Conservation (phyloP, 2,888 invertebrate genomes). For the Eilema caniola region DNA sequence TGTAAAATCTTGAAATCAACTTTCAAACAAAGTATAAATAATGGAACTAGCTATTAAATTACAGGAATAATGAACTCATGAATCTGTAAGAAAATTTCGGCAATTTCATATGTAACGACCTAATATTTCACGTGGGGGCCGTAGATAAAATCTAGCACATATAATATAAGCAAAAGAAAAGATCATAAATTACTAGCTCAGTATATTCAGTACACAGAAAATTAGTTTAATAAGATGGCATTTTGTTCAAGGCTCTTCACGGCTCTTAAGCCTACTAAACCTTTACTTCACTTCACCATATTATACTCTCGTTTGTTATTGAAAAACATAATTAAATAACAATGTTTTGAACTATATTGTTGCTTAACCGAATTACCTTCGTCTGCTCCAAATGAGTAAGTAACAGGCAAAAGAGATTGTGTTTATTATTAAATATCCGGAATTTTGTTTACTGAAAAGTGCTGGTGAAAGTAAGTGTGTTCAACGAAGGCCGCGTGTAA, state of each 20-base stretch:
- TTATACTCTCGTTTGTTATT: conserved; percentile 10
- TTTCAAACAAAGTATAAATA: no score
- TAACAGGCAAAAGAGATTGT: conserved; percentile 73
- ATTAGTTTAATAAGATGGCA: conserved; percentile 1
- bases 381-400: conserved; percentile 62
- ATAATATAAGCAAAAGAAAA: no score
- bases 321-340: conserved; percentile 2
- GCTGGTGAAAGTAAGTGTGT: conserved; percentile 73
- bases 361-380: conserved; percentile 71
- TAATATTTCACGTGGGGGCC: not conserved
- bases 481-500: conserved; percentile 66
- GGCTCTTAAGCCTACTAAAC: not conserved
- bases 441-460: conserved; percentile 73
- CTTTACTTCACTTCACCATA: not conserved
- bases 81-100: no score
- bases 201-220: no score
- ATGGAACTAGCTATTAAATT: no score
- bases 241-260: not conserved
- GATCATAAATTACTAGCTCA: no score
- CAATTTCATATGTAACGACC: no score
- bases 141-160: not conserved
- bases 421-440: conserved; percentile 69
- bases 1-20: no score
- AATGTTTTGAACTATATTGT: conserved; percentile 40
- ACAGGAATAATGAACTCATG: no score